phyloP scores from a whole-genome alignment of 1,140 invertebrate genomes.

The Idris sp. region DNA sequence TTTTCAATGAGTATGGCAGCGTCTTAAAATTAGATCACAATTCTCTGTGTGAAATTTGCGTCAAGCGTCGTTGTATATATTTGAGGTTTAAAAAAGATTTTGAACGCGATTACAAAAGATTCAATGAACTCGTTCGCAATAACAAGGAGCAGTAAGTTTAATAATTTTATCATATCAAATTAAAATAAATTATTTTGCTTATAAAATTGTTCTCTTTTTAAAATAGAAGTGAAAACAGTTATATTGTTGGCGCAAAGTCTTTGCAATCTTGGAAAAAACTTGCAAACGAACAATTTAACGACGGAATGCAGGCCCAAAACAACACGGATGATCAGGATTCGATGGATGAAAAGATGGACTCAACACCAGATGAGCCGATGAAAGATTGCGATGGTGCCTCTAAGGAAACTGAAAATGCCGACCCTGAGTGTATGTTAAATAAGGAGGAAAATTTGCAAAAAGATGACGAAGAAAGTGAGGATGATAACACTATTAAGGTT shows the following conservation, averaged over 20 bases:
- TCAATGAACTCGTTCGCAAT: conserved; percentile 69
- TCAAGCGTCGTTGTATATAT: conserved; percentile 76
- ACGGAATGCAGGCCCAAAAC: conserved; percentile 49
- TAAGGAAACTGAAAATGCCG: conserved; percentile 35
- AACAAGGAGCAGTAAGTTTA: conserved; percentile 71
- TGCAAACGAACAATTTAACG: conserved; percentile 69
- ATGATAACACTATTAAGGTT: conserved; percentile 70
- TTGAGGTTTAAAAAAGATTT: conserved; percentile 71
- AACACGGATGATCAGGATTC: conserved; percentile 53
- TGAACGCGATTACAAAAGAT: conserved; percentile 73
- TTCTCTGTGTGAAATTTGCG: conserved; percentile 78
- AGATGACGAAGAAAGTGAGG: conserved; percentile 70
- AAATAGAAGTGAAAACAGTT: conserved; percentile 64
- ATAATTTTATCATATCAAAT: neutral
- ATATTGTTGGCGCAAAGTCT: conserved; percentile 73
- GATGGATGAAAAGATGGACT: conserved; percentile 54
- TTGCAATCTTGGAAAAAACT: conserved; percentile 72
- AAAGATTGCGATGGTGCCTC: conserved; percentile 50
- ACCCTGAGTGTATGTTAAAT: conserved; percentile 37
- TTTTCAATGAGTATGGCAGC: conserved; percentile 77
- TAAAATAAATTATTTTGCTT: conserved; percentile 7
- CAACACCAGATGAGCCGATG: conserved; percentile 66
- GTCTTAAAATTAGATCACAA: conserved; percentile 75
- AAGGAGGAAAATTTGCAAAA: conserved; percentile 39
- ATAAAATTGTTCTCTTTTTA: conserved; percentile 28